A percentile compares a stretch with the other conserved stretches of the same genome.
These are phyloP conservation scores for Engraulis encrasicolus DNA, from an alignment of 2,113 vertebrate genomes.

Conservation along the genomic window DNA sequence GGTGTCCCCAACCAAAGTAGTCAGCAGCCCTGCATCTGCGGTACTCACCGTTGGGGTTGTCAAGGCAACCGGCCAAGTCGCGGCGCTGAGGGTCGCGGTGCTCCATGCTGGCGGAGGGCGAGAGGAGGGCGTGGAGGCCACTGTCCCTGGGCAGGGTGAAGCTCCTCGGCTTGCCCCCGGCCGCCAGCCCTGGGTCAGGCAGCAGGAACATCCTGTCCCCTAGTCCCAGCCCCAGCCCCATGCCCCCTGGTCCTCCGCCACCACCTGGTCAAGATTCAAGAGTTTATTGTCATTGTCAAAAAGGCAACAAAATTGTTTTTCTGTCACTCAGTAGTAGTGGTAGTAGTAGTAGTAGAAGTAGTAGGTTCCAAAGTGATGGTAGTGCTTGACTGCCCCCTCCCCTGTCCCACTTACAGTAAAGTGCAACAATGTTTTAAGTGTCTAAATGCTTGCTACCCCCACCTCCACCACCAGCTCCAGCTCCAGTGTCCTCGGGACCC, in stretches of 20 bases:
- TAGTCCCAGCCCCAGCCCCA: background rate
- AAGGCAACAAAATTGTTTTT: too few species aligned
- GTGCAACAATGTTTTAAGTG: too few species aligned
- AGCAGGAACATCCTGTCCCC: background rate
- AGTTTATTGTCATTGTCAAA: too few species aligned
- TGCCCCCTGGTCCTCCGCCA: background rate
- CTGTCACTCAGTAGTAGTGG: too few species aligned
- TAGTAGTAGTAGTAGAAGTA: too few species aligned
- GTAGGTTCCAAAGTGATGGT: too few species aligned
- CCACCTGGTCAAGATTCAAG: too few species aligned
- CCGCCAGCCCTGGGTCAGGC: conserved; percentile 44
- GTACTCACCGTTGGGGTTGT: background rate
- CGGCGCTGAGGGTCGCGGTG: conserved; percentile 75
- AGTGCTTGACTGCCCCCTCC: too few species aligned
- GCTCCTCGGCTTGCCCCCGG: conserved; percentile 91
- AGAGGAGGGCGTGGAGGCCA: conserved; percentile 88
- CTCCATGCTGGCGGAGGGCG: conserved; percentile 76
- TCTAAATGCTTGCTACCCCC: too few species aligned
- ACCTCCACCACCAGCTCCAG: background rate
- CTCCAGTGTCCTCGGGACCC: conserved; percentile 68
- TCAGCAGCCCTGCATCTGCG: background rate
- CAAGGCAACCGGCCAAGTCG: conserved; percentile 61
- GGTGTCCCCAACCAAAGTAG: too few species aligned
- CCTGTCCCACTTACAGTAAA: too few species aligned
- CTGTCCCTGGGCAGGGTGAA: conserved; percentile 95